These are phyloP conservation scores for Cydia splendana DNA, from an alignment of 1,140 invertebrate species.

Conservation along the genomic window DNA sequence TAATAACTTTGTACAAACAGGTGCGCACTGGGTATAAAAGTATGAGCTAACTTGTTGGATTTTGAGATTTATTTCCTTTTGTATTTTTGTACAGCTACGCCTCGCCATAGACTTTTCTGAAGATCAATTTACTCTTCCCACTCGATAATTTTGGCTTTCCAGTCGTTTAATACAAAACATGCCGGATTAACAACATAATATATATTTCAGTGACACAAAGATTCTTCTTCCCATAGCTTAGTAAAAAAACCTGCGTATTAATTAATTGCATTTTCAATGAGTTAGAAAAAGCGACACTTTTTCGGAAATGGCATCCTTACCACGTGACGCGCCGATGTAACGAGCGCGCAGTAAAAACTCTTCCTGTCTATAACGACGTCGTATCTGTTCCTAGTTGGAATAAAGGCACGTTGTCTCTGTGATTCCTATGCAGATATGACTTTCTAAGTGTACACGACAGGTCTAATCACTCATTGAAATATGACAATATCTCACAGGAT, in stretches of 20 bases:
- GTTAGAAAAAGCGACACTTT: conserved; percentile 12
- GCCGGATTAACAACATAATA: background rate
- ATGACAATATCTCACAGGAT: conserved; percentile 21
- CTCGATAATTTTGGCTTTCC: too few species aligned
- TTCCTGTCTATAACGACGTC: background rate
- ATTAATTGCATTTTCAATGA: conserved; percentile 30
- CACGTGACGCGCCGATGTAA: conserved; percentile 23
- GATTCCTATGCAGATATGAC: background rate
- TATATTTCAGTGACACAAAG: background rate
- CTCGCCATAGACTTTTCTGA: too few species aligned
- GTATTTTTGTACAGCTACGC: too few species aligned
- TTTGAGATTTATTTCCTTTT: too few species aligned
- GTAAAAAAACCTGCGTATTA: conserved; percentile 15
- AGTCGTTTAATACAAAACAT: background rate
- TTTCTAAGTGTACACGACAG: background rate
- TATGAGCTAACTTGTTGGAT: too few species aligned
- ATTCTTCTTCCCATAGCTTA: background rate
- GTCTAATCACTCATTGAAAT: conserved; percentile 19
- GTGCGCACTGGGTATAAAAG: too few species aligned
- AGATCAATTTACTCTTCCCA: too few species aligned
- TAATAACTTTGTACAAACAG: too few species aligned
- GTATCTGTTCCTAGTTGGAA: background rate
- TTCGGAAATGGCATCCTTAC: conserved; percentile 12
- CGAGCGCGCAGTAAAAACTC: conserved; percentile 10
- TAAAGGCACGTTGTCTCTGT: conserved; percentile 8